These are phyloP conservation scores for Agrilus cyanescens DNA, from an alignment of 2,888 invertebrate genomes.

Conservation along the genomic window DNA sequence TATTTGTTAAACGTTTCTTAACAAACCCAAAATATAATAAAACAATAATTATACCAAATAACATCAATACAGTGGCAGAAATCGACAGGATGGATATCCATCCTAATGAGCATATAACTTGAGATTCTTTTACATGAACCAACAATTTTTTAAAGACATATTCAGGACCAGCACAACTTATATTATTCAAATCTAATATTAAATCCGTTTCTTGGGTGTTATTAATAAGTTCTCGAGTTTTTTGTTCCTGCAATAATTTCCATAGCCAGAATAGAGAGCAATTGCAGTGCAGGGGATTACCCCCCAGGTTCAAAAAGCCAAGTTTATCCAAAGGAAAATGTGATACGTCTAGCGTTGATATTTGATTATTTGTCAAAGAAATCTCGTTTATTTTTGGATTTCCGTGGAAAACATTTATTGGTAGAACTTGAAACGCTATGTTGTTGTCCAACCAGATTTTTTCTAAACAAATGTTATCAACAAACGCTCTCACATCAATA, in stretches of 20 bases:
- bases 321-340: constrained; percentile 75
- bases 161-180: constrained; percentile 48
- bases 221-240: constrained; percentile 14
- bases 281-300: constrained; percentile 77
- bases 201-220: constrained; percentile 29
- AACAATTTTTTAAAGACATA: constrained; percentile 42
- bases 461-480: constrained; percentile 74
- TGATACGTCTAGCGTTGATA: constrained; percentile 64
- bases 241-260: constrained; percentile 47
- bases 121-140: constrained; percentile 47
- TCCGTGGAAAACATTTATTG: constrained; percentile 73
- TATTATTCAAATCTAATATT: constrained; percentile 44
- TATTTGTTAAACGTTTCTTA: too few relatives aligned
- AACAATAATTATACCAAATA: constrained; percentile 2
- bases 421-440: constrained; percentile 57
- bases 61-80: constrained; percentile 26
- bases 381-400: constrained; percentile 67
- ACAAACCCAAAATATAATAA: too few relatives aligned
- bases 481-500: constrained; percentile 69
- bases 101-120: constrained; percentile 49
- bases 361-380: constrained; percentile 63
- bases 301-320: constrained; percentile 60
- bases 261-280: constrained; percentile 80
- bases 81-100: constrained; percentile 47
- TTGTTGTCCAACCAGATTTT: constrained; percentile 69